Conservation (phyloP, 2,113 vertebrate species). For the Oryzias curvinotus region DNA sequence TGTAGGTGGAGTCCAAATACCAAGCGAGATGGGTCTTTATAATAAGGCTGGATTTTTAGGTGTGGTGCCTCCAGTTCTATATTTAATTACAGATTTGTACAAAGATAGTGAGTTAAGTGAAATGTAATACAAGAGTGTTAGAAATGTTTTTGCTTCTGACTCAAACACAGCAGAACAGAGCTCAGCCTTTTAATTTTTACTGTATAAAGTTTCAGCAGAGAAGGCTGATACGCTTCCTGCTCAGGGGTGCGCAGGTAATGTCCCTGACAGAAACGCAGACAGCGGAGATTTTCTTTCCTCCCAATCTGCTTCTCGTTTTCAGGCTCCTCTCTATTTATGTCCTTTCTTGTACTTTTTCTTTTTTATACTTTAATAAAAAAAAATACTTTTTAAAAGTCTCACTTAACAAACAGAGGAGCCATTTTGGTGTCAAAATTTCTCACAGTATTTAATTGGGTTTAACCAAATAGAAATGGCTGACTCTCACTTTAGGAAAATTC, state of each 20-base stretch:
- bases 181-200: constrained; percentile 41
- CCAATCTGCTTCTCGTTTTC: constrained; percentile 27
- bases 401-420: constrained; percentile 70
- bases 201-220: constrained; percentile 48
- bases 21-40: constrained; percentile 63
- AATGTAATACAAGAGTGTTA: constrained; percentile 54
- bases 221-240: constrained; percentile 25
- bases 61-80: constrained; percentile 61
- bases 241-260: constrained; percentile 25
- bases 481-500: constrained; percentile 81
- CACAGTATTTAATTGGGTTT: constrained; percentile 79
- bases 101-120: constrained; percentile 56
- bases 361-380: background rate
- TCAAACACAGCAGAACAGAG: constrained; percentile 44
- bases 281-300: constrained; percentile 9
- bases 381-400: constrained; percentile 61
- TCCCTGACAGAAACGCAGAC: constrained; percentile 26
- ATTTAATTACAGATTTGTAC: constrained; percentile 69
- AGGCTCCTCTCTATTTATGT: constrained; percentile 19
- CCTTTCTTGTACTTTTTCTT: background rate
- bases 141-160: constrained; percentile 32
- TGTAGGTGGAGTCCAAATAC: constrained; percentile 52
- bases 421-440: constrained; percentile 57
- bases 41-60: constrained; percentile 69
- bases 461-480: constrained; percentile 58